A percentile compares a stretch with the other conserved stretches of the same genome.
Evolutionary conservation across 2,113 vertebrate species (phyloP).

Genomic region (Ivindomyrus marchei): DNA sequence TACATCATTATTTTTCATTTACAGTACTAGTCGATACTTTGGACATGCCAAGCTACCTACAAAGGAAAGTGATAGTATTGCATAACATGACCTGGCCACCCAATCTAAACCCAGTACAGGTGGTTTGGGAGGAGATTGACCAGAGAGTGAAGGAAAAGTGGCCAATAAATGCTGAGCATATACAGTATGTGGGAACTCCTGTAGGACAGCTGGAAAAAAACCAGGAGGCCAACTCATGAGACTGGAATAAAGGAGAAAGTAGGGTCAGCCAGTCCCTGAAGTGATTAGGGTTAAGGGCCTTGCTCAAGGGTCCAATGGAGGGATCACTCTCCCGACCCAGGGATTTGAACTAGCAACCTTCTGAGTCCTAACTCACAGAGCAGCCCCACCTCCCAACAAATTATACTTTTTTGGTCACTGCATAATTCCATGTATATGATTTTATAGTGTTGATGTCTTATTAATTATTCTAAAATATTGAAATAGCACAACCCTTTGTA

Average conservation of each 20-base stretch:
- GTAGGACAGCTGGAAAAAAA: background rate
- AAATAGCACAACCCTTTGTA: background rate
- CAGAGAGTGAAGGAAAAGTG: background rate
- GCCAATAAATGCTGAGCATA: background rate
- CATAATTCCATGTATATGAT: background rate
- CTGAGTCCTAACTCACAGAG: background rate
- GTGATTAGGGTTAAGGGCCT: background rate
- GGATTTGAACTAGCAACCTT: background rate
- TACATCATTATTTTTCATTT: background rate
- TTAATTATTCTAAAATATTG: background rate
- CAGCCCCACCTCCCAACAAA: background rate
- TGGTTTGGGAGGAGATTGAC: background rate
- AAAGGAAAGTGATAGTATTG: background rate
- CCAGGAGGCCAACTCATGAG: background rate
- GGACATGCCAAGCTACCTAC: background rate
- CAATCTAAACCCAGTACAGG: background rate
- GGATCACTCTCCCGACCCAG: background rate
- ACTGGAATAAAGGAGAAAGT: background rate
- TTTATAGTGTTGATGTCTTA: background rate
- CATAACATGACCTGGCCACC: background rate
- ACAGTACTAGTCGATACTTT: background rate
- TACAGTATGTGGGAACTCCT: background rate
- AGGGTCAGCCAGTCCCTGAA: background rate
- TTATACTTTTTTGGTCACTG: background rate
- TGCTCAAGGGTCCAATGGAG: background rate